Evolutionary conservation across 2,113 vertebrate species (phyloP), one percentile per base, ranked within the genome.

Genomic region (Prolemur simus): DNA sequence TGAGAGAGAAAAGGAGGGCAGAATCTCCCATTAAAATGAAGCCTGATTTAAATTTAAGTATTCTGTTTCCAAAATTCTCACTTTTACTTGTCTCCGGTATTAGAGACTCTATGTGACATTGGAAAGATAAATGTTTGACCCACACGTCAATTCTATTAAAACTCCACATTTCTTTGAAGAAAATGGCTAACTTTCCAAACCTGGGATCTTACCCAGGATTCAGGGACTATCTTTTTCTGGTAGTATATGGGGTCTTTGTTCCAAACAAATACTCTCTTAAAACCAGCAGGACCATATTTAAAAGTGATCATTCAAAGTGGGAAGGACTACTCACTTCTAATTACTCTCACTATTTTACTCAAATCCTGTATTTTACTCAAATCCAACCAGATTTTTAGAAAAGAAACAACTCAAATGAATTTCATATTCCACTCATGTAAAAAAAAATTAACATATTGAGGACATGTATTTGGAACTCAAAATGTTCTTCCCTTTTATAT

Each of bases 101-200:
- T 85, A 87, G 2, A 37, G 49, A 95, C 80, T 45, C 13, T 76
- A 32, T n/a, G 2, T 45, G 56, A 56, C n/a, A 91, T 45, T 32
- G 17, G 58, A 52, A 91, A 95, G 20, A 82, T 73, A 34, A 87
- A 89, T 76, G 32, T 73, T 93, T 60, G 12, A 8, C 3, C 32
- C 6, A 20, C n/a, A 49, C 60, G 20, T 82, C 34, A 90, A 94
- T 89, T 87, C 32, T 95, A 83, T 73, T 76, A 96, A 81, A 94
- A 81, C 2, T 73, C 54, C 69, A 63, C 12, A 82, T 85, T 78
- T 5, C 9, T 95, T 96, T 92, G 0, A 20, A 52, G 27, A 85
- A 93, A 90, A 54, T 63, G 12, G 25, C 4, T 91, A 85, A 69
- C 3, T 88, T 90, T 66, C 39, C 27, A 87, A 95, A 45, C 32